Conservation (phyloP, 2,797 vertebrate genomes). For the Diplodus sargus region DNA sequence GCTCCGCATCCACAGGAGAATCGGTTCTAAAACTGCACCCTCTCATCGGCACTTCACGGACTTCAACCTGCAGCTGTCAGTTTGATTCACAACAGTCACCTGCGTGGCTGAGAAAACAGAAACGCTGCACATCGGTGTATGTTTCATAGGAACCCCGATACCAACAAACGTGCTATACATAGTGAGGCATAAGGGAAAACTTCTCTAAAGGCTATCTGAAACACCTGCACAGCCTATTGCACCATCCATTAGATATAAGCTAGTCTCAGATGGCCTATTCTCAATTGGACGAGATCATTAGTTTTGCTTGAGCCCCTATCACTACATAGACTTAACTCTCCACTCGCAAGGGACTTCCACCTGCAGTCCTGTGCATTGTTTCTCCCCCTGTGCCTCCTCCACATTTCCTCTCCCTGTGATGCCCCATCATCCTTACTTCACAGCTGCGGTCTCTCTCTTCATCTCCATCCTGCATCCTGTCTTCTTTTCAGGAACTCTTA, state of each 20-base stretch:
- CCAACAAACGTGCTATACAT: constrained; percentile 51
- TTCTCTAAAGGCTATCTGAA: constrained; percentile 57
- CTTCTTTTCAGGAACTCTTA: background rate
- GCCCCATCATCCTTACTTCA: constrained; percentile 47
- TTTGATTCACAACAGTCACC: constrained; percentile 60
- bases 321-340: constrained; percentile 72
- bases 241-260: constrained; percentile 68
- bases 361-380: constrained; percentile 49
- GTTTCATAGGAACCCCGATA: constrained; percentile 35
- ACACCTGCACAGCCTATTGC: constrained; percentile 67
- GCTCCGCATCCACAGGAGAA: constrained; percentile 42
- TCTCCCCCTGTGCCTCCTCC: constrained; percentile 26
- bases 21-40: constrained; percentile 36
- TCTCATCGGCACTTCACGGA: constrained; percentile 53
- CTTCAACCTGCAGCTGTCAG: constrained; percentile 62
- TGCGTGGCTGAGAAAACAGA: constrained; percentile 45
- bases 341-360: constrained; percentile 73
- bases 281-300: constrained; percentile 81
- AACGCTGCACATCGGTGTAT: constrained; percentile 26
- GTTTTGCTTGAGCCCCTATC: constrained; percentile 79
- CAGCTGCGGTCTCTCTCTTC: constrained; percentile 15
- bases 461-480: constrained; percentile 12
- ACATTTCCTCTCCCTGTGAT: constrained; percentile 39
- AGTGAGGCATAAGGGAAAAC: constrained; percentile 56
- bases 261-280: constrained; percentile 76